These are phyloP conservation scores for Rhabdomys pumilio DNA, from an alignment of 2,797 vertebrate genomes.

Conservation along the genomic window DNA sequence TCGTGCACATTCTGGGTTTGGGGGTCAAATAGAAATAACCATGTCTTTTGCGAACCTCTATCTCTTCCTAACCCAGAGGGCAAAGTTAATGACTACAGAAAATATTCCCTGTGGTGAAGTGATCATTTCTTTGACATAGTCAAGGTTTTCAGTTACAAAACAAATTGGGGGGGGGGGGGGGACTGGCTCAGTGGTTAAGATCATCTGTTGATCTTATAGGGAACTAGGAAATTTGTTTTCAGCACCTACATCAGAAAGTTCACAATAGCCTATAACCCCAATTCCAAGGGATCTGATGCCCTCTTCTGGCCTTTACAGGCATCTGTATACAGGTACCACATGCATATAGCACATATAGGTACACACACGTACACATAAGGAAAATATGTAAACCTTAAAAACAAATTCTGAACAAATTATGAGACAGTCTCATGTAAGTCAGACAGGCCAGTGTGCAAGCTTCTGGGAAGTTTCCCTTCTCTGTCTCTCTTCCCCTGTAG, in stretches of 20 bases:
- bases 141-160: background rate
- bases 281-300: background rate
- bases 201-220: background rate
- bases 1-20: background rate
- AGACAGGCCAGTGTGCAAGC: background rate
- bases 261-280: background rate
- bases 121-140: background rate
- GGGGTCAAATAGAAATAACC: background rate
- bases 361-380: background rate
- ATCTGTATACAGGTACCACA: background rate
- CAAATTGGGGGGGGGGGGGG: background rate
- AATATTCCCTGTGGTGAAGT: background rate
- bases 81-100: background rate
- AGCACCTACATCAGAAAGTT: background rate
- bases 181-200: background rate
- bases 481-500: background rate
- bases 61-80: too few species aligned
- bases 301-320: background rate
- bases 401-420: background rate
- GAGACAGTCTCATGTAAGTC: background rate
- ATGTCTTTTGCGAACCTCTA: background rate
- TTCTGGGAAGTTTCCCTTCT: background rate
- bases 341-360: background rate
- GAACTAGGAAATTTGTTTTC: background rate
- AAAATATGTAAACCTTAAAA: background rate